Percentiles rank a stretch among this genome's conserved stretches.
These are phyloP conservation scores for Ormyrus rosae DNA, from an alignment of 2,888 invertebrate species.

Conservation along the genomic window DNA sequence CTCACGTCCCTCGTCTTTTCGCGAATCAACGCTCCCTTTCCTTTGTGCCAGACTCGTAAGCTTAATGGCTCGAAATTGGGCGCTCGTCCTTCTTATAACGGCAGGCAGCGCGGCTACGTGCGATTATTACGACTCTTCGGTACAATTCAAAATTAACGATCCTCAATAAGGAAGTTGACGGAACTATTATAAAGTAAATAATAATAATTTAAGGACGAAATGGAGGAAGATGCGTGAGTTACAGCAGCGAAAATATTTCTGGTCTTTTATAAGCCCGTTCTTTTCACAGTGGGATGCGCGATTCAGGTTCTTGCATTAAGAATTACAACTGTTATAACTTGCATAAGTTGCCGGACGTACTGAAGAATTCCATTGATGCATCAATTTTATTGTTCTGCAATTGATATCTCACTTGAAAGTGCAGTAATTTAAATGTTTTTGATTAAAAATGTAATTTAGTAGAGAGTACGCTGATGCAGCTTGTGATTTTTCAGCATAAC, in stretches of 20 bases:
- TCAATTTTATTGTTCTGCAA: not conserved
- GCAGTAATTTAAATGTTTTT: too few relatives aligned
- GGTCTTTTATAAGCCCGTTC: too few relatives aligned
- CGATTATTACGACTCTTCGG: not conserved
- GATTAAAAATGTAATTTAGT: too few relatives aligned
- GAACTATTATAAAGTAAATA: slow-evolving; percentile 31
- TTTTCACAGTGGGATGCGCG: not conserved
- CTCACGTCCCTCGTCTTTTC: too few relatives aligned
- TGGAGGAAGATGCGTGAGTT: not conserved
- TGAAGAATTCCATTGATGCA: too few relatives aligned
- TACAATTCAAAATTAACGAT: slow-evolving; percentile 43
- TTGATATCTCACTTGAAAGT: slow-evolving; percentile 1
- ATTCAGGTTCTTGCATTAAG: slow-evolving; percentile 16
- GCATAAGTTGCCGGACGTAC: not conserved
- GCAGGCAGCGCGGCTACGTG: not conserved
- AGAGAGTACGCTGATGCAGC: too few relatives aligned
- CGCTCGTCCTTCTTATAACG: not conserved
- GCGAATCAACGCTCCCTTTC: not conserved
- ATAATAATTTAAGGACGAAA: not conserved
- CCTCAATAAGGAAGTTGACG: slow-evolving; percentile 9
- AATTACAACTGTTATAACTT: slow-evolving; percentile 14
- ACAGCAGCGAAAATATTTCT: too few relatives aligned
- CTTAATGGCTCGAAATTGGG: slow-evolving; percentile 29
- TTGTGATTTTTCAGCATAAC: too few relatives aligned
- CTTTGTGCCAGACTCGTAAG: not conserved